phyloP scores from a whole-genome alignment of 2,113 vertebrate genomes.

The Gobiocypris rarus region DNA sequence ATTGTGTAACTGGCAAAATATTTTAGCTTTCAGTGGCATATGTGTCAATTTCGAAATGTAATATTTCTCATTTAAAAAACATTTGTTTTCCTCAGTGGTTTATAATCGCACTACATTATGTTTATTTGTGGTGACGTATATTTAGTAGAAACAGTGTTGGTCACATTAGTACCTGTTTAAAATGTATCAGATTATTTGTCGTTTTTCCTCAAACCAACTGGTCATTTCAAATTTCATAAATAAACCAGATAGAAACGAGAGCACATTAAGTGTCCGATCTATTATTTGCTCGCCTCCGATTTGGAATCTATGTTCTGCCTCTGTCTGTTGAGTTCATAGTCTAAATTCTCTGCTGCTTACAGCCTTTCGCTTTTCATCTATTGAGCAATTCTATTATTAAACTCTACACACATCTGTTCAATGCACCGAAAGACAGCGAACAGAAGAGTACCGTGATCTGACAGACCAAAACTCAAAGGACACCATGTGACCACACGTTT shows the following conservation, averaged over 20 bases:
- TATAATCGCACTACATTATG: constrained; percentile 24
- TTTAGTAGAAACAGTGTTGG: constrained; percentile 16
- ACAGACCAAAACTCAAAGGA: background rate
- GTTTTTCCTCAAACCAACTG: constrained; percentile 19
- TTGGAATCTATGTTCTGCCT: constrained; percentile 38
- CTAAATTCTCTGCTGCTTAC: constrained; percentile 31
- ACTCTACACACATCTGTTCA: background rate
- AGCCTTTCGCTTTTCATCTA: constrained; percentile 44
- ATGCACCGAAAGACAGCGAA: background rate
- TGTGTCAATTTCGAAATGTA: constrained; percentile 4
- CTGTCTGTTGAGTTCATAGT: constrained; percentile 35
- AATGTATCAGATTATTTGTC: constrained; percentile 39
- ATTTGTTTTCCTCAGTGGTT: background rate
- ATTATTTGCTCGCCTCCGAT: constrained; percentile 46
- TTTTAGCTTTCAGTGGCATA: background rate
- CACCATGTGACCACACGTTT: constrained; percentile 15
- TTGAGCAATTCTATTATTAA: constrained; percentile 6
- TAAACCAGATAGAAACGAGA: constrained; percentile 54
- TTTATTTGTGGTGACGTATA: constrained; percentile 15
- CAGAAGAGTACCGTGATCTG: background rate
- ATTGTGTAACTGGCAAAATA: constrained; percentile 17
- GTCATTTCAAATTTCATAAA: constrained; percentile 50
- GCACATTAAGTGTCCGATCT: constrained; percentile 51
- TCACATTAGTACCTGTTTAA: constrained; percentile 42
- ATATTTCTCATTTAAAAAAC: background rate